Percentiles rank a stretch among this genome's conserved stretches.
phyloP scores from a whole-genome alignment of 1,140 invertebrate genomes.

The Sitophilus oryzae region DNA sequence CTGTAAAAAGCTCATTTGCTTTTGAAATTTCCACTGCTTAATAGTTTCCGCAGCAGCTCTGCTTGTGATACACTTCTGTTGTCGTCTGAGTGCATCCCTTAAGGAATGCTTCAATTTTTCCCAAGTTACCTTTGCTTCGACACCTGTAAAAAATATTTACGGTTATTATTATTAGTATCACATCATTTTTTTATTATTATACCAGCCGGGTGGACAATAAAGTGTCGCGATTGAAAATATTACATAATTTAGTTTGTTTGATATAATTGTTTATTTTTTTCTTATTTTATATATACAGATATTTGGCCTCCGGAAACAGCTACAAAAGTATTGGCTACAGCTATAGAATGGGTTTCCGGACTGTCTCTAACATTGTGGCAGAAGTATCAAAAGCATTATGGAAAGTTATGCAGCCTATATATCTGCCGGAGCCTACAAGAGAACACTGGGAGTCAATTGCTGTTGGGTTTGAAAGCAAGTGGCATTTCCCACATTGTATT shows the following conservation, averaged over 20 bases:
- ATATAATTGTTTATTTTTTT: not conserved
- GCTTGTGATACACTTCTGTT: slow-evolving; percentile 21
- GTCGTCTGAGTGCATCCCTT: slow-evolving; percentile 12
- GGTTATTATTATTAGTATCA: too few species aligned
- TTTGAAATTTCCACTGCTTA: slow-evolving; percentile 24
- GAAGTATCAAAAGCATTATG: slow-evolving; percentile 31
- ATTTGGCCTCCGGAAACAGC: slow-evolving; percentile 21
- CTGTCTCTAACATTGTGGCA: slow-evolving; percentile 30
- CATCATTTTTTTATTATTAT: too few species aligned
- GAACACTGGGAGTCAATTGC: slow-evolving; percentile 33
- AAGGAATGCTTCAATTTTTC: not conserved
- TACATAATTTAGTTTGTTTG: not conserved
- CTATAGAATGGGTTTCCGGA: slow-evolving; percentile 30
- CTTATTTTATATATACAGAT: slow-evolving; percentile 2
- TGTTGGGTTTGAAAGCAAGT: slow-evolving; percentile 32
- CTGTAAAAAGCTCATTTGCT: slow-evolving; percentile 22
- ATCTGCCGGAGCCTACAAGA: slow-evolving; percentile 25
- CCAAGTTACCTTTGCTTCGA: slow-evolving; percentile 1
- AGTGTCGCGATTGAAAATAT: too few species aligned
- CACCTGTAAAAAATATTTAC: slow-evolving; percentile 13
- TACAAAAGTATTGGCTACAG: slow-evolving; percentile 25
- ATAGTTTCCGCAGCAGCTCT: slow-evolving; percentile 16
- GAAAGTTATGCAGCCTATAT: slow-evolving; percentile 31
- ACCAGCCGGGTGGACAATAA: too few species aligned
- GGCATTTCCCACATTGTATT: slow-evolving; percentile 44